A percentile compares a stretch with the other conserved stretches of the same genome.
These are phyloP conservation scores for Pluvialis apricaria DNA, from an alignment of 2,113 vertebrate species.

Conservation along the genomic window DNA sequence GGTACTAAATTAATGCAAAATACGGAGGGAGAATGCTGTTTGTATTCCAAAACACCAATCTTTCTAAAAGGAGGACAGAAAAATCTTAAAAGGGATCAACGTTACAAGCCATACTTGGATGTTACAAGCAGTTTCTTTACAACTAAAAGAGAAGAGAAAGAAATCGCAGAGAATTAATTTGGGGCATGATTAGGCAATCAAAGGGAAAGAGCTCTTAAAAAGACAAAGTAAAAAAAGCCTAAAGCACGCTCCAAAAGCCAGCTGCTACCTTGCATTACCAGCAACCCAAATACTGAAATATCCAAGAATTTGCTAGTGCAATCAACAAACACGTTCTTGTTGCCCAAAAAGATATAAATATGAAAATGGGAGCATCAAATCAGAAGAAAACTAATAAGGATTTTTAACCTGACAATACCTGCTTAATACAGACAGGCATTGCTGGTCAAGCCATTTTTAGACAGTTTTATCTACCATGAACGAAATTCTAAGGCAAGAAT, in stretches of 20 bases:
- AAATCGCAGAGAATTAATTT: neutral
- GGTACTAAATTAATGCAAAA: neutral
- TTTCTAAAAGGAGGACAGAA: neutral
- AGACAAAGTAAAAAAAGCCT: neutral
- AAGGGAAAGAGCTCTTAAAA: neutral
- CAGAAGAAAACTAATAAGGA: neutral
- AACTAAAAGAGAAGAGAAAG: neutral
- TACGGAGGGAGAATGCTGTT: neutral
- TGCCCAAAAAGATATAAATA: neutral
- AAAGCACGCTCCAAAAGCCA: neutral
- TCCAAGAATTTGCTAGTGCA: neutral
- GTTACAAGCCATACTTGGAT: neutral
- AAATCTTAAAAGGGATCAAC: neutral
- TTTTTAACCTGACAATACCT: neutral
- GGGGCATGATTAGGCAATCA: neutral
- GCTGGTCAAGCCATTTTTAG: neutral
- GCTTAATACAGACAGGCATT: neutral
- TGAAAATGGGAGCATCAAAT: neutral
- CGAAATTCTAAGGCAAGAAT: slow-evolving; percentile 26
- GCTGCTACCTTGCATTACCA: neutral
- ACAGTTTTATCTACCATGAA: neutral
- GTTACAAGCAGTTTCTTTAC: neutral
- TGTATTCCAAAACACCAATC: neutral
- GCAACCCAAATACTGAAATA: neutral
- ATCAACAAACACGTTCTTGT: neutral